phyloP scores from a whole-genome alignment of 2,888 invertebrate species.

The Ormyrus pomaceus region DNA sequence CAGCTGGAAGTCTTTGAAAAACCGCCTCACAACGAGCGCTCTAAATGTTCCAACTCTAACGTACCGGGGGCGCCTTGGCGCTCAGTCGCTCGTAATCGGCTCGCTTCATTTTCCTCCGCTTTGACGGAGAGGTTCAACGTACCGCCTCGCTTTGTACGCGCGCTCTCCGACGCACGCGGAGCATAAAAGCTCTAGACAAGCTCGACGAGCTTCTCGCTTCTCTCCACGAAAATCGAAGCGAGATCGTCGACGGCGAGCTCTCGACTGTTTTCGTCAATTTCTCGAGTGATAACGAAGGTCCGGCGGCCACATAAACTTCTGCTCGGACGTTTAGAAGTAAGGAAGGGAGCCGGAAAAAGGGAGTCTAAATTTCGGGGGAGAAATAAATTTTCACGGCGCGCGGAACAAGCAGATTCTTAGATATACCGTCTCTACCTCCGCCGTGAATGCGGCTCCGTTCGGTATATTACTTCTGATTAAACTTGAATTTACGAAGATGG shows the following conservation, averaged over 20 bases:
- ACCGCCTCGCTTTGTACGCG: too few species aligned
- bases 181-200: too few species aligned
- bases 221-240: background rate
- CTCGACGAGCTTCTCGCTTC: too few species aligned
- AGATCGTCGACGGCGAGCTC: background rate
- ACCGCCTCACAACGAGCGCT: too few species aligned
- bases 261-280: background rate
- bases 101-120: too few species aligned
- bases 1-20: too few species aligned
- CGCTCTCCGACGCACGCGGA: too few species aligned
- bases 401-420: background rate
- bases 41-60: too few species aligned
- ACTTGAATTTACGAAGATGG: conserved; percentile 8
- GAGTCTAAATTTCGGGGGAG: background rate
- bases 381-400: conserved; percentile 7
- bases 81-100: too few species aligned
- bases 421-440: conserved; percentile 9
- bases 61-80: too few species aligned
- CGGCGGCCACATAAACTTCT: background rate
- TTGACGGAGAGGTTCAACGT: too few species aligned
- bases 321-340: background rate
- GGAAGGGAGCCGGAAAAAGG: background rate
- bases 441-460: conserved; percentile 5
- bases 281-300: background rate
- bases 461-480: conserved; percentile 19